Conservation (phyloP, 2,888 invertebrate species). For the Dryococelus australis region DNA sequence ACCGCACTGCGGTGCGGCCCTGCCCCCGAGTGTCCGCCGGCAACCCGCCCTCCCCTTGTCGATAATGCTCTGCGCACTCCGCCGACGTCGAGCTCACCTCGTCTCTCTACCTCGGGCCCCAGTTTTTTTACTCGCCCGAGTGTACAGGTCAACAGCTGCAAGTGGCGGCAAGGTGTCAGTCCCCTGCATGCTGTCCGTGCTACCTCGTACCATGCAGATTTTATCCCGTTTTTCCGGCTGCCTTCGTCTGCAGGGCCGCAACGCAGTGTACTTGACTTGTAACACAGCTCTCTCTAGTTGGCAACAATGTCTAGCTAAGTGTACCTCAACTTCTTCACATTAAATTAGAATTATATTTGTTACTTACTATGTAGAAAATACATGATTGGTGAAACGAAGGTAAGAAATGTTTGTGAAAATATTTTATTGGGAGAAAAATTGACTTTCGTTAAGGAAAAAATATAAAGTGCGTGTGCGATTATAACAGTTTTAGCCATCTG, state of each 20-base stretch:
- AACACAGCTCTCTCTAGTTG: no score
- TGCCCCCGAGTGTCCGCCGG: not conserved
- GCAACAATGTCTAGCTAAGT: no score
- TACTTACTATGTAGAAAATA: no score
- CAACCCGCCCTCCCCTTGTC: not conserved
- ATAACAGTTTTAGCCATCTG: no score
- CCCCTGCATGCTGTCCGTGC: not conserved
- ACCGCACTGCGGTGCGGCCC: constrained; percentile 9
- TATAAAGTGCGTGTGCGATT: no score
- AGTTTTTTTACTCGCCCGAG: not conserved
- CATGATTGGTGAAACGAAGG: no score
- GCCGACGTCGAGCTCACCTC: no score
- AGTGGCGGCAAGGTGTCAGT: not conserved
- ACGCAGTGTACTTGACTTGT: not conserved
- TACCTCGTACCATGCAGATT: not conserved
- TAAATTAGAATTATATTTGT: no score
- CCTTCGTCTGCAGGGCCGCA: not conserved
- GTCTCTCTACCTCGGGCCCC: not conserved
- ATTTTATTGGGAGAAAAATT: no score
- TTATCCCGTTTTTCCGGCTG: not conserved
- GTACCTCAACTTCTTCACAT: no score
- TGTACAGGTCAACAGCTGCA: constrained; percentile 16
- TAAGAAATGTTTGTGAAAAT: no score
- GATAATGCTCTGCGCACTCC: not conserved
- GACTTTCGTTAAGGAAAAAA: no score